Percentiles rank a stretch among this genome's conserved stretches.
These are phyloP conservation scores for Sebastes minor DNA, from an alignment of 2,797 vertebrate species.

Conservation along the genomic window DNA sequence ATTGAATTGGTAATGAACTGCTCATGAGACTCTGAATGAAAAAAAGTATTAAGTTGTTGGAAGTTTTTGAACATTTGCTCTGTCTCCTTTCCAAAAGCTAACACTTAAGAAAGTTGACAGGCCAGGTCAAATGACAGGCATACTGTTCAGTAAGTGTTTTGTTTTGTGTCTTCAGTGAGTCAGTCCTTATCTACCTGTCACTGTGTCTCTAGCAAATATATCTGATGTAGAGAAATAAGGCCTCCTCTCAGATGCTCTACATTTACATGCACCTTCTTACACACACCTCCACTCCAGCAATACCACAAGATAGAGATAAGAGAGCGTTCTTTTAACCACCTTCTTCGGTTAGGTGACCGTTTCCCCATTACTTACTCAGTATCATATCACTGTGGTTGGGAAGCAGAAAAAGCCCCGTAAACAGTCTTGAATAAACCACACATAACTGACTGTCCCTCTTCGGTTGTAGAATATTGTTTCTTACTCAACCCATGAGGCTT, in stretches of 20 bases:
- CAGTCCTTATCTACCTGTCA: slow-evolving; percentile 18
- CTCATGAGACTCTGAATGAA: background rate
- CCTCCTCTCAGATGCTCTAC: slow-evolving; percentile 54
- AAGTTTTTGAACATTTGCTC: background rate
- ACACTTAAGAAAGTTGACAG: background rate
- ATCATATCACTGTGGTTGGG: slow-evolving; percentile 60
- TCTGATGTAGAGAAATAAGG: slow-evolving; percentile 60
- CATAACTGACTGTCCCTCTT: slow-evolving; percentile 65
- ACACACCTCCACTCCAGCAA: slow-evolving; percentile 51
- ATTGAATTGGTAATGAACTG: background rate
- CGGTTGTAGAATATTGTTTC: slow-evolving; percentile 64
- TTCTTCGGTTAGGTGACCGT: slow-evolving; percentile 64
- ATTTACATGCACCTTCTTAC: slow-evolving; percentile 46
- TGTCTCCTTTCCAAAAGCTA: background rate
- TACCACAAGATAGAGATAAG: slow-evolving; percentile 75
- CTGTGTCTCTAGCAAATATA: slow-evolving; percentile 18
- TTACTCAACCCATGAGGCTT: slow-evolving; percentile 63
- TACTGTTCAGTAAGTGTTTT: background rate
- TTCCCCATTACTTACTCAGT: slow-evolving; percentile 56
- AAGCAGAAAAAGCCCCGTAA: slow-evolving; percentile 59
- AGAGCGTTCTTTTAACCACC: slow-evolving; percentile 50
- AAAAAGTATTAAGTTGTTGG: background rate
- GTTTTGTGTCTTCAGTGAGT: background rate
- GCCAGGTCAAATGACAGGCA: background rate
- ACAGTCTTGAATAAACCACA: slow-evolving; percentile 68